Conservation (phyloP, 2,797 vertebrate species). For the Pitangus sulphuratus region DNA sequence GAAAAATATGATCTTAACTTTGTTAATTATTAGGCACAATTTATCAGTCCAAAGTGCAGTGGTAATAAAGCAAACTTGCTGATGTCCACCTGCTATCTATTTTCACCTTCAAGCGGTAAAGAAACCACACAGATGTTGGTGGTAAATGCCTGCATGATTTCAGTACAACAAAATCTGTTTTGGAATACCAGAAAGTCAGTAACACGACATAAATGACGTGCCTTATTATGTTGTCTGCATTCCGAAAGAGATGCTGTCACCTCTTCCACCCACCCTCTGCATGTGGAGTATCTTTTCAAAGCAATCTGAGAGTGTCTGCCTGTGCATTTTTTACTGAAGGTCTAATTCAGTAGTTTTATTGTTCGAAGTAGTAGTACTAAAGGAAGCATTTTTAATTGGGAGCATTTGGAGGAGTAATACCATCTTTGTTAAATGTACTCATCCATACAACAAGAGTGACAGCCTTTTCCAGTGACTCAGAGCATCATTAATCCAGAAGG, state of each 20-base stretch:
- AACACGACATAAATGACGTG: not conserved
- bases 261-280: constrained; percentile 22
- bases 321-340: not conserved
- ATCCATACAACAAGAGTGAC: not conserved
- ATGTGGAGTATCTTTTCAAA: constrained; percentile 14
- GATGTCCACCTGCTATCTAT: not conserved
- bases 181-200: not conserved
- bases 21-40: not conserved
- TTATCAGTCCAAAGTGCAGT: not conserved
- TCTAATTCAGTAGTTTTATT: constrained; percentile 21
- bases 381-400: not conserved
- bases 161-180: not conserved
- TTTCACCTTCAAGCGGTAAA: not conserved
- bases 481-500: not conserved
- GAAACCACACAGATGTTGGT: not conserved
- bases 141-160: not conserved
- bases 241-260: constrained; percentile 14
- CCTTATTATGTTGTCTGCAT: not conserved
- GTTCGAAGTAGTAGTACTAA: not conserved
- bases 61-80: not conserved
- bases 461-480: not conserved
- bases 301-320: constrained; percentile 1
- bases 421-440: not conserved
- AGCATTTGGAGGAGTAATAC: not conserved
- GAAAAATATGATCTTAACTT: not conserved